Base-by-base conservation (phyloP, 2,113 vertebrate species). In the Halichoerus grypus region DNA sequence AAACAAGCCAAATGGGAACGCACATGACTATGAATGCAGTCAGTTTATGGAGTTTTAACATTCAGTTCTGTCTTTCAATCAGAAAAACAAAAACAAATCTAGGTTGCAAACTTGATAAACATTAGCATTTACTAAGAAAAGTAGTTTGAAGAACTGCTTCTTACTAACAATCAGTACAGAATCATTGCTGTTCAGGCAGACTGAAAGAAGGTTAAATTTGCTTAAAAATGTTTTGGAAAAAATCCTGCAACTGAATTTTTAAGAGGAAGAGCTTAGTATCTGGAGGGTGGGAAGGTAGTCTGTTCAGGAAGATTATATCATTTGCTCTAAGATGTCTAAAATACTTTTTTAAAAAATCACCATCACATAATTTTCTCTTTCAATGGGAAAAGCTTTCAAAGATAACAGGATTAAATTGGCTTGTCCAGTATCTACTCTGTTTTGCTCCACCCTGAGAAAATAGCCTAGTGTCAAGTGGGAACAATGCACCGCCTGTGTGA, bases 61-160 rank as follows among this genome's bases (percentile, higher is more conserved):
- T 97, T 98, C 96, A 67, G 96, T 98, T 99, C 98, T 98, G 98
- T 99, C 98, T 99, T 99, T 99, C 98, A 95, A 71, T 98, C 98
- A 97, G 98, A 98, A 92, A 96, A 96, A 97, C 91, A 98, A 98
- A 98, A 97, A 97, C 97, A 97, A 97, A 98, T 97, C 96, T 98
- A 98, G 12, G 0, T 94, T 96, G 97, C 97, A 98, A 97, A 98
- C 92, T 97, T 98, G 97, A 96, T 92, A 99, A 99, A 99, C 99
- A 99, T 99, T 98, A 99, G 98, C 98, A 99, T 99, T 99, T 98
- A 98, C 93, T 95, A 98, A 97, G 96, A 98, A 97, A 95, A 96
- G 46, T 85, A 98, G 96, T 95, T 96, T 98, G 84, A 98, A 97
- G 91, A 97, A 97, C 91, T 96, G 94, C 96, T 90, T 67, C 98